Evolutionary conservation across 2,797 vertebrate genomes (phyloP).

Genomic region (Lerista edwardsae): DNA sequence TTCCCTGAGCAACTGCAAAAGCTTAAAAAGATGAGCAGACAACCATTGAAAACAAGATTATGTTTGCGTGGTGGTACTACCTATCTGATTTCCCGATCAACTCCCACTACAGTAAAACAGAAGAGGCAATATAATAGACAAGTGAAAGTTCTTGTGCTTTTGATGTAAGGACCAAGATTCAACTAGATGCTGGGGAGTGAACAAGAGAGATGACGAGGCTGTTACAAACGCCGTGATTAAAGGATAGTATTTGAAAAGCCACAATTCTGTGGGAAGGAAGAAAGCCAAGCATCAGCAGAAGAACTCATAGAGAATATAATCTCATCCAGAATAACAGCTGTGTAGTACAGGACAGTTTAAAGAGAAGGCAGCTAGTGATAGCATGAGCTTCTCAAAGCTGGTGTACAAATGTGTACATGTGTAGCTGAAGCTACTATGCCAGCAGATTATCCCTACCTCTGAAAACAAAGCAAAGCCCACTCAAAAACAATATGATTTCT

Average conservation of each 20-base stretch:
- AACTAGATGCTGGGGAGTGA: not conserved
- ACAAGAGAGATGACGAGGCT: too few relatives aligned
- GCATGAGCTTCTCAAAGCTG: constrained; percentile 8
- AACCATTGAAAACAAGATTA: constrained; percentile 55
- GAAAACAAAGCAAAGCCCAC: too few relatives aligned
- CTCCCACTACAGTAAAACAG: constrained; percentile 57
- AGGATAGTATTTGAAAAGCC: constrained; percentile 12
- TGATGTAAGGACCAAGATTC: constrained; percentile 11
- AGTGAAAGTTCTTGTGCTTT: constrained; percentile 41
- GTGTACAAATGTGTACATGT: not conserved
- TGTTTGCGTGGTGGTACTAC: constrained; percentile 63
- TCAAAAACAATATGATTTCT: too few relatives aligned
- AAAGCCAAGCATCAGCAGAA: constrained; percentile 17
- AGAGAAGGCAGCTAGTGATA: constrained; percentile 11
- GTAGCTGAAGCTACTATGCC: too few relatives aligned
- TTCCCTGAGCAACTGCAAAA: constrained; percentile 66
- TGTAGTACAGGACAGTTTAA: not conserved
- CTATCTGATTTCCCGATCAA: constrained; percentile 53
- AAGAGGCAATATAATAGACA: constrained; percentile 36
- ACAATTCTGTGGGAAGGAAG: not conserved
- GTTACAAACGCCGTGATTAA: too few relatives aligned
- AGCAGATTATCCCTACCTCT: too few relatives aligned
- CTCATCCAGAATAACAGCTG: not conserved
- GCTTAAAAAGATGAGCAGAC: constrained; percentile 64
- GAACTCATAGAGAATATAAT: constrained; percentile 10